These are phyloP conservation scores for Cyclina sinensis DNA, from an alignment of 1,140 invertebrate species.

Conservation along the genomic window DNA sequence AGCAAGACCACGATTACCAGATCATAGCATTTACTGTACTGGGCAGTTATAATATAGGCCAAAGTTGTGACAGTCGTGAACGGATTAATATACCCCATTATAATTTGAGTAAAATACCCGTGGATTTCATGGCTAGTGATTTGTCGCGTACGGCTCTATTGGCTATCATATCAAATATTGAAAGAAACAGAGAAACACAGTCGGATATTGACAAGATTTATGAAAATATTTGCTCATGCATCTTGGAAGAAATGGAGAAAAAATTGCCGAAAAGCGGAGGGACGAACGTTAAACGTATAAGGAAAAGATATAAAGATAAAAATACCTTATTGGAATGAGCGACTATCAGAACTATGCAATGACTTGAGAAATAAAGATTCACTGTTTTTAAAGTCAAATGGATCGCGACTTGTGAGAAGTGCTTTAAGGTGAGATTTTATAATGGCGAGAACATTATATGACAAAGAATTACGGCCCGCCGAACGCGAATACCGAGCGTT, in stretches of 20 bases:
- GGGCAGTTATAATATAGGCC: too few relatives aligned
- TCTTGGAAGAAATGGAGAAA: constrained; percentile 18
- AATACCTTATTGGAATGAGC: constrained; percentile 49
- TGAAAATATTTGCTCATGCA: constrained; percentile 16
- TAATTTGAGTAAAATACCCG: background rate
- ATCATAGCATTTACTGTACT: too few relatives aligned
- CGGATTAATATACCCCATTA: too few relatives aligned
- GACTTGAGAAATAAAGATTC: constrained; percentile 10
- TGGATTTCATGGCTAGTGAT: constrained; percentile 18
- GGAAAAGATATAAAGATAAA: background rate
- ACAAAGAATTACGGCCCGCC: constrained; percentile 8
- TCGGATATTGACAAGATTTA: constrained; percentile 41
- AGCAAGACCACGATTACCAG: too few relatives aligned
- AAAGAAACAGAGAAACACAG: background rate
- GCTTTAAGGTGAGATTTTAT: background rate
- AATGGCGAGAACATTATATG: constrained; percentile 34
- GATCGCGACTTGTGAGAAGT: background rate
- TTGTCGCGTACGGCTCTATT: background rate
- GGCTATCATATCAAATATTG: constrained; percentile 34
- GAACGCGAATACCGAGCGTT: constrained; percentile 23
- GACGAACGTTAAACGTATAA: background rate
- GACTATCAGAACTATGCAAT: constrained; percentile 35
- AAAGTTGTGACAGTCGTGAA: too few relatives aligned
- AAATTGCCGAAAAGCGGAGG: background rate
- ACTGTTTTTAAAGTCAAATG: constrained; percentile 10